Evolutionary conservation across 1,140 invertebrate genomes (phyloP).

Genomic region (Drosophila rufa): DNA sequence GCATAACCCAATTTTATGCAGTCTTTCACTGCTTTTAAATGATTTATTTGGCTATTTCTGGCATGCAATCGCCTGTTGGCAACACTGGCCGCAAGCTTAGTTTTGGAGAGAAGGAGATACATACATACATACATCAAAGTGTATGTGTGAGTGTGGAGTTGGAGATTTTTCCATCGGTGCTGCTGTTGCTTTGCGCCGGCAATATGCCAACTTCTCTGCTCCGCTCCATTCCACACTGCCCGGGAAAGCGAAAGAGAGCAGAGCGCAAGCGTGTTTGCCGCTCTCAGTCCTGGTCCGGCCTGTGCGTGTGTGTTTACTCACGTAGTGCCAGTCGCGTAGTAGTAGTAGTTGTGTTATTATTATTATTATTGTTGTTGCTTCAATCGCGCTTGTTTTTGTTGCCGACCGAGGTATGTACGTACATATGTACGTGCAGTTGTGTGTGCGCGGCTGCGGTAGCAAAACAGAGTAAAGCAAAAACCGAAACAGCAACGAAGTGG

Average conservation of each 20-base stretch:
- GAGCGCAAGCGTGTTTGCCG: constrained; percentile 46
- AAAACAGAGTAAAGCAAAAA: constrained; percentile 81
- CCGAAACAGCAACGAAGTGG: constrained; percentile 65
- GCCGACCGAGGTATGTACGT: constrained; percentile 52
- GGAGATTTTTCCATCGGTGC: constrained; percentile 37
- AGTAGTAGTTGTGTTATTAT: constrained; percentile 79
- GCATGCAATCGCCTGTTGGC: constrained; percentile 27
- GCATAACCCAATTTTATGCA: constrained; percentile 2
- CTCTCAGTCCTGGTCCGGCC: constrained; percentile 17
- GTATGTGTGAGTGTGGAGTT: constrained; percentile 15
- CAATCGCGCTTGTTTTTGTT: constrained; percentile 70
- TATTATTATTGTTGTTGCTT: constrained; percentile 72
- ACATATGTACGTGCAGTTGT: constrained; percentile 31
- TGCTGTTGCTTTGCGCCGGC: constrained; percentile 39
- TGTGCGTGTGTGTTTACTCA: constrained; percentile 67
- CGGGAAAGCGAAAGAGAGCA: constrained; percentile 42
- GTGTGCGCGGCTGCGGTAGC: constrained; percentile 67
- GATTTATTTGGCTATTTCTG: constrained; percentile 23
- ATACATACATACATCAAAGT: not conserved
- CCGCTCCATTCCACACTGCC: constrained; percentile 33
- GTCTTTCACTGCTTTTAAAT: constrained; percentile 2
- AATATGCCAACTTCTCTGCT: constrained; percentile 24
- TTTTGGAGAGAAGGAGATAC: constrained; percentile 21
- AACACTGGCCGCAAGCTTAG: constrained; percentile 33
- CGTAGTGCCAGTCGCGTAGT: constrained; percentile 62